phyloP scores from a whole-genome alignment of 2,888 invertebrate species.

The Pheosia gnoma region DNA sequence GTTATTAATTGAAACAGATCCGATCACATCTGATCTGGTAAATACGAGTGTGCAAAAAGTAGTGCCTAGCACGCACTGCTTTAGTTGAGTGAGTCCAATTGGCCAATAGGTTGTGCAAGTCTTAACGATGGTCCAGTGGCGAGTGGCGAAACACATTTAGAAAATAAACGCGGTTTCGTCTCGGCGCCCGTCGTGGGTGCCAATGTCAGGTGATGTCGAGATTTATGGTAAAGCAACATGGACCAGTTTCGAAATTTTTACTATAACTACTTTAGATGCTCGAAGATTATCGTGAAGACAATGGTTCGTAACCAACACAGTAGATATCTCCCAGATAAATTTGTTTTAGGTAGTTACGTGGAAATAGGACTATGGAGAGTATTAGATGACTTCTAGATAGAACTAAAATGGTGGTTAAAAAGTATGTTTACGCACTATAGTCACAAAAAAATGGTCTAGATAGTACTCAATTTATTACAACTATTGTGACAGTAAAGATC shows the following conservation, averaged over 20 bases:
- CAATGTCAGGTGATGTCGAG: conserved; percentile 41
- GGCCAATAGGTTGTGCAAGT: conserved; percentile 62
- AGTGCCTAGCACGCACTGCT: conserved; percentile 48
- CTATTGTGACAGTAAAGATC: too few relatives aligned
- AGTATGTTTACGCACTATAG: too few relatives aligned
- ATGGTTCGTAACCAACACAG: conserved; percentile 5
- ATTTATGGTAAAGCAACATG: conserved; percentile 34
- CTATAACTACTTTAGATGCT: conserved; percentile 18
- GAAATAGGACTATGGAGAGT: too few relatives aligned
- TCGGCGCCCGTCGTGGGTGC: conserved; percentile 45
- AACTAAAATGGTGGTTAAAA: too few relatives aligned
- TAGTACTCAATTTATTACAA: too few relatives aligned
- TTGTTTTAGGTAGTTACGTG: too few relatives aligned
- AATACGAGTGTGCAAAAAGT: conserved; percentile 41
- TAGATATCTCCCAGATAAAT: too few relatives aligned
- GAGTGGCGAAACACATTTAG: conserved; percentile 56
- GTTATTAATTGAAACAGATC: conserved; percentile 40
- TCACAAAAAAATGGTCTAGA: too few relatives aligned
- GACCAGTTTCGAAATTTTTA: conserved; percentile 31
- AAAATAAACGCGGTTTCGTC: conserved; percentile 48
- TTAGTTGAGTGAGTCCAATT: conserved; percentile 42
- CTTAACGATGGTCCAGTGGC: conserved; percentile 54
- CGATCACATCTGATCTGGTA: conserved; percentile 36
- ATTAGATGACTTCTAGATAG: too few relatives aligned
- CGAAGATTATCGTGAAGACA: conserved; percentile 9